Evolutionary conservation across 2,888 invertebrate species (phyloP).

Genomic region (Melanophora roralis): DNA sequence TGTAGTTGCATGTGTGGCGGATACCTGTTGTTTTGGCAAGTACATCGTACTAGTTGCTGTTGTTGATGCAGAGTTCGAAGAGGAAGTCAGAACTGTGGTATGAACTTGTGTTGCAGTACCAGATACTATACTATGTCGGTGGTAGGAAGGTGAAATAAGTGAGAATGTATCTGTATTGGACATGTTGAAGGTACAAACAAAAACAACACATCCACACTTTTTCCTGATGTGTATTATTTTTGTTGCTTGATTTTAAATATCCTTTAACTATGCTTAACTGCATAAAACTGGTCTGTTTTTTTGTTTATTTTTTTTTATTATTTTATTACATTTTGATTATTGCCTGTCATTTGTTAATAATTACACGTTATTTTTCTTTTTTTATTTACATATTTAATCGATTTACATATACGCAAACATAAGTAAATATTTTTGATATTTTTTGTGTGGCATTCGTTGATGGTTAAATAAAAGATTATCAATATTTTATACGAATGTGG

Average conservation of each 20-base stretch:
- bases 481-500: background rate
- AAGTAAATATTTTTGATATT: background rate
- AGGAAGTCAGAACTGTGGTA: slow-evolving; percentile 22
- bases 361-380: background rate
- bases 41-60: slow-evolving; percentile 1
- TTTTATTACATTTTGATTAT: slow-evolving; percentile 22
- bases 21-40: slow-evolving; percentile 43
- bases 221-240: background rate
- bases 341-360: background rate
- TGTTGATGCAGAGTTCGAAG: slow-evolving; percentile 22
- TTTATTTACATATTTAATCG: background rate
- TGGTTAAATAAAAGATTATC: background rate
- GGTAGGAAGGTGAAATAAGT: slow-evolving; percentile 56
- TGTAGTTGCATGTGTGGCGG: slow-evolving; percentile 12
- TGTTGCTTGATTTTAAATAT: background rate
- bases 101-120: slow-evolving; percentile 70
- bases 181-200: slow-evolving; percentile 63
- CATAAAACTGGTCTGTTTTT: slow-evolving; percentile 13
- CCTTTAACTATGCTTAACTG: background rate
- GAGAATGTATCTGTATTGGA: slow-evolving; percentile 63
- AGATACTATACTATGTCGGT: slow-evolving; percentile 67
- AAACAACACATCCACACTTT: background rate
- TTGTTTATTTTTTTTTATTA: slow-evolving; percentile 13
- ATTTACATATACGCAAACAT: background rate
- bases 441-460: background rate